Percentiles rank a stretch among this genome's conserved stretches.
phyloP scores from a whole-genome alignment of 2,113 vertebrate genomes.

The Urocynchramus pylzowi region DNA sequence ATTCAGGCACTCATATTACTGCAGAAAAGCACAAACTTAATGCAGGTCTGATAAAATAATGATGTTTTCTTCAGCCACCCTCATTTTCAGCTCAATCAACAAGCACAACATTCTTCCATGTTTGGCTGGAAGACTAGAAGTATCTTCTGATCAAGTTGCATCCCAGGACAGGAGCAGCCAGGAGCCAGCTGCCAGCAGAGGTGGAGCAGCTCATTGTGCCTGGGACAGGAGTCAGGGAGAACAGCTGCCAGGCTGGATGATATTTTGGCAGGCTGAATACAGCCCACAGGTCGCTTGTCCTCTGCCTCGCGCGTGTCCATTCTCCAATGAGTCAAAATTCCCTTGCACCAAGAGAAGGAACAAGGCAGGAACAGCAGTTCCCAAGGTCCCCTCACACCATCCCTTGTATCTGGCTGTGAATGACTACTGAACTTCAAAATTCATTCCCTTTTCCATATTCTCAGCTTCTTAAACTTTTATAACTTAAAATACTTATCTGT shows the following conservation, averaged over 20 bases:
- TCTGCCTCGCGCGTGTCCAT: not conserved
- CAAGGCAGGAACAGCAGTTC: not conserved
- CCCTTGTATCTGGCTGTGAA: not conserved
- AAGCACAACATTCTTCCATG: not conserved
- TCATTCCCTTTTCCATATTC: constrained; percentile 13
- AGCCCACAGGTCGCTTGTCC: not conserved
- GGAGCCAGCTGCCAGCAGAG: not conserved
- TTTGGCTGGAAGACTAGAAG: not conserved
- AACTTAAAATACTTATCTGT: constrained; percentile 40
- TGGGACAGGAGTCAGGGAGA: not conserved
- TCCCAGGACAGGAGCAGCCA: not conserved
- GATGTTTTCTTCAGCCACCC: not conserved
- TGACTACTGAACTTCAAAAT: not conserved
- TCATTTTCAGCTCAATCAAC: not conserved
- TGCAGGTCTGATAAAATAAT: not conserved
- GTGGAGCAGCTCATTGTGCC: not conserved
- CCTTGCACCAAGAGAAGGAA: not conserved
- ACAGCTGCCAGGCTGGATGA: not conserved
- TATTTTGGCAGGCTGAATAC: not conserved
- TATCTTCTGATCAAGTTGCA: not conserved
- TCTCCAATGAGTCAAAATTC: not conserved
- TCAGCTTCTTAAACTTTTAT: constrained; percentile 5
- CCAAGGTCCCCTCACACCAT: not conserved
- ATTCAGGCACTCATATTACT: not conserved
- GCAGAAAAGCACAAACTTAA: not conserved